Evolutionary conservation across 2,888 invertebrate species (phyloP).

Genomic region (Exocentrus adspersus): DNA sequence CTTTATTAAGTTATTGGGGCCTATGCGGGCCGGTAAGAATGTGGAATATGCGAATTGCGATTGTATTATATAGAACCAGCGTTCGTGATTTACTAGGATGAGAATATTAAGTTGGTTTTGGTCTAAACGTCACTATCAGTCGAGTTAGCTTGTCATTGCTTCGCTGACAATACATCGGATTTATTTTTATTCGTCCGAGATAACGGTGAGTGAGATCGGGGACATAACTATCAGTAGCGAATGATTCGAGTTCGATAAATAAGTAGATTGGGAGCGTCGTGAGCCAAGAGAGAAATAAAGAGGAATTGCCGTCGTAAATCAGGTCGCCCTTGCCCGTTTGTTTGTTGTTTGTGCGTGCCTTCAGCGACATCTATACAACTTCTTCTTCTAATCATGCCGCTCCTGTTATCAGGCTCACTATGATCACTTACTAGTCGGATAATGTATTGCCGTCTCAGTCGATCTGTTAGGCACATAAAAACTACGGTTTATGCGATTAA

Average conservation of each 20-base stretch:
- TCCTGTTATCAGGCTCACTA: constrained; percentile 54
- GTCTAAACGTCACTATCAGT: not conserved
- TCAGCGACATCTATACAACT: constrained; percentile 58
- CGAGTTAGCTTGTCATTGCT: not conserved
- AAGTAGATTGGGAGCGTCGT: constrained; percentile 54
- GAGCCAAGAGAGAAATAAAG: constrained; percentile 63
- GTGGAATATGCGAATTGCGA: constrained; percentile 9
- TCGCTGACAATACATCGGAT: constrained; percentile 29
- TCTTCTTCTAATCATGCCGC: constrained; percentile 58
- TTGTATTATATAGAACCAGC: constrained; percentile 14
- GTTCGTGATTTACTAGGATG: constrained; percentile 8
- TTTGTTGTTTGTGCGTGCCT: constrained; percentile 59
- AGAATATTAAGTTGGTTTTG: no score
- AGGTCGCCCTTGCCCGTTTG: constrained; percentile 55
- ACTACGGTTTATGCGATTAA: constrained; percentile 41
- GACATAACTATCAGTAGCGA: constrained; percentile 42
- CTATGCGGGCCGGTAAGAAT: constrained; percentile 23
- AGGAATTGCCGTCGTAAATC: constrained; percentile 65
- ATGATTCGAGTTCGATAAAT: constrained; percentile 60
- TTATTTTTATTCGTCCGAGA: constrained; percentile 41
- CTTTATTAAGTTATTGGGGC: constrained; percentile 54
- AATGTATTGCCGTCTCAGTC: constrained; percentile 38
- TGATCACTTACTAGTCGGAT: constrained; percentile 46
- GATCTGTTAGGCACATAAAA: constrained; percentile 40
- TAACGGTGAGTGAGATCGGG: constrained; percentile 39